These are phyloP conservation scores for Nematopogon swammerdamellus DNA, from an alignment of 2,888 invertebrate genomes.

Conservation along the genomic window DNA sequence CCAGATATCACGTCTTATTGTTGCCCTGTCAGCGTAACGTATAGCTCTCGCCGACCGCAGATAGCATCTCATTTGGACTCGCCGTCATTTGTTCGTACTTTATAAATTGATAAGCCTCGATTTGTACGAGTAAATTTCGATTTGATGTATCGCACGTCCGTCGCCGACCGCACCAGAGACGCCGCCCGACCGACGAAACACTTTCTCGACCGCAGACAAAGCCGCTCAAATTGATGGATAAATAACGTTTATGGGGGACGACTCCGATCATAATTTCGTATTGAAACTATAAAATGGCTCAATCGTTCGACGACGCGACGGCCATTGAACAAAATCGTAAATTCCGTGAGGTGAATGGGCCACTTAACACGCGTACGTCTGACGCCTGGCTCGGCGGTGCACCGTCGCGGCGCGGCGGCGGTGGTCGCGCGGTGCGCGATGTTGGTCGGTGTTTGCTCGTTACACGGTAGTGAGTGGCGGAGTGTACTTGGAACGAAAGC, in stretches of 20 bases:
- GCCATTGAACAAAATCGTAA: constrained; percentile 22
- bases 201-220: constrained; percentile 52
- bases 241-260: constrained; percentile 42
- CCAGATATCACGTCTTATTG: constrained; percentile 41
- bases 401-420: no score
- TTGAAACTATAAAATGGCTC: background rate
- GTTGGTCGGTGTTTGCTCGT: constrained; percentile 48
- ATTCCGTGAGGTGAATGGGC: constrained; percentile 32
- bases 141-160: background rate
- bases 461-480: constrained; percentile 21
- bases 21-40: constrained; percentile 41
- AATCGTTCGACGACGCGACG: background rate
- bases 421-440: constrained; percentile 30
- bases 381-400: no score
- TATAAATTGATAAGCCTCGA: background rate
- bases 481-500: constrained; percentile 49
- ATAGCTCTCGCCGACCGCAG: constrained; percentile 24
- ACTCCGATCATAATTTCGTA: constrained; percentile 13
- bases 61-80: constrained; percentile 28
- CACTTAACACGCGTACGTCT: constrained; percentile 34
- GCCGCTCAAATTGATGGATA: constrained; percentile 46
- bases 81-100: constrained; percentile 12
- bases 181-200: background rate
- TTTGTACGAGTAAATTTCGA: background rate
- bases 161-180: no score